These are phyloP conservation scores for Microcebus murinus DNA, from an alignment of 2,113 vertebrate species.

Conservation along the genomic window DNA sequence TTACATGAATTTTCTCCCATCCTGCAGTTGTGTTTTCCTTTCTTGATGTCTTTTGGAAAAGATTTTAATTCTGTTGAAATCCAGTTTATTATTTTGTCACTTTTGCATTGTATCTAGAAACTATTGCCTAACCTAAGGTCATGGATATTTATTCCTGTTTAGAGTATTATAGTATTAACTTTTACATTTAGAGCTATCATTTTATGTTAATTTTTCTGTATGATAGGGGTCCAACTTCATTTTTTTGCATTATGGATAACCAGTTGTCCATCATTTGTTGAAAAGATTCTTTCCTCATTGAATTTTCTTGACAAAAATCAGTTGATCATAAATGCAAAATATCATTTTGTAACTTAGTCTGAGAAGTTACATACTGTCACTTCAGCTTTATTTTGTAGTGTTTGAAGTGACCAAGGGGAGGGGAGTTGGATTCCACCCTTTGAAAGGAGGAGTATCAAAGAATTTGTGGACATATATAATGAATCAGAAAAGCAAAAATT, in stretches of 20 bases:
- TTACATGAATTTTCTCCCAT: not conserved
- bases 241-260: not conserved
- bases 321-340: not conserved
- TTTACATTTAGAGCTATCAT: not conserved
- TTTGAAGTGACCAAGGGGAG: not conserved
- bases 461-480: not conserved
- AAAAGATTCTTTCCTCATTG: not conserved
- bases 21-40: not conserved
- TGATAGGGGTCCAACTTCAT: not conserved
- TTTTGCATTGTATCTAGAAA: not conserved
- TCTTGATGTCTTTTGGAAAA: constrained; percentile 16
- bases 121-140: not conserved
- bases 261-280: not conserved
- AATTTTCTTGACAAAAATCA: not conserved
- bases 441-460: not conserved
- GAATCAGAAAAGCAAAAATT: not conserved
- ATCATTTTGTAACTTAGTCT: not conserved
- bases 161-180: not conserved
- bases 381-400: not conserved
- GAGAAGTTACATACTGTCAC: not conserved
- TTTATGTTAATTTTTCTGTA: not conserved
- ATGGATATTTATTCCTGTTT: not conserved
- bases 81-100: not conserved
- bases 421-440: not conserved
- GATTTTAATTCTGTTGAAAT: not conserved